Base-by-base conservation (phyloP, 2,888 invertebrate species). In the Incurvaria masculella region DNA sequence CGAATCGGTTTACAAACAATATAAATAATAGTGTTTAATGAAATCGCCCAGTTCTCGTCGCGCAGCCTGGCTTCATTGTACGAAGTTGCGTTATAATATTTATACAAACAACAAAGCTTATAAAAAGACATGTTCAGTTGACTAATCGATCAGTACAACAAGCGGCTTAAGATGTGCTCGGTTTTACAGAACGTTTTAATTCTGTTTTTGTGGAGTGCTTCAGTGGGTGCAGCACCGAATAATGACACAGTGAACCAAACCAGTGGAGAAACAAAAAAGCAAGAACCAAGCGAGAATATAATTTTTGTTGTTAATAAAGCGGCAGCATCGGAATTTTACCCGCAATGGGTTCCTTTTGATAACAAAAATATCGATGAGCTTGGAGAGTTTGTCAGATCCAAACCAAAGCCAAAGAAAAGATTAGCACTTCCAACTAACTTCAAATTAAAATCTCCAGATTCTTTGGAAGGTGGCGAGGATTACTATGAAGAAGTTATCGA, bases 321-420 rank as follows among this genome's bases (percentile, higher is more conserved):
- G 2, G 21, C 39, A 20, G 21, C 42, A 2, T 59, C 56, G 50
- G 69, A 72, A 39, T 59, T 67, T n/a, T 75, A 63, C 49, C 75
- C 75, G 19, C 71, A 74, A 57, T 75, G 74, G 76, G 75, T 74
- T n/a, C 72, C 74, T 1, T 75, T 74, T 51, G 73, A 72, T 57
- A 74, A 72, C 50, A 74, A 73, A 57, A 64, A 71, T 5, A 72
- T 70, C 2, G 68, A 68, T 4, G 67, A 73, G 49, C 54, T 74
- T 4, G 74, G 71, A 47, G 71, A 76, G 45, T 70, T 75, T 39
- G 58, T 66, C 2, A 62, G 66, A 27, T 63, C 66, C 40, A 57
- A 58, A 21, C 52, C 56, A 4, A 71, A 71, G 55, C 55, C 59
- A 2, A 52, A 49, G 42, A 78, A 76, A 52, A 61, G 78, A 52